Percentiles rank a stretch among this genome's conserved stretches.
These are phyloP conservation scores for Drosophila triauraria DNA, from an alignment of 1,140 invertebrate species.

Conservation along the genomic window DNA sequence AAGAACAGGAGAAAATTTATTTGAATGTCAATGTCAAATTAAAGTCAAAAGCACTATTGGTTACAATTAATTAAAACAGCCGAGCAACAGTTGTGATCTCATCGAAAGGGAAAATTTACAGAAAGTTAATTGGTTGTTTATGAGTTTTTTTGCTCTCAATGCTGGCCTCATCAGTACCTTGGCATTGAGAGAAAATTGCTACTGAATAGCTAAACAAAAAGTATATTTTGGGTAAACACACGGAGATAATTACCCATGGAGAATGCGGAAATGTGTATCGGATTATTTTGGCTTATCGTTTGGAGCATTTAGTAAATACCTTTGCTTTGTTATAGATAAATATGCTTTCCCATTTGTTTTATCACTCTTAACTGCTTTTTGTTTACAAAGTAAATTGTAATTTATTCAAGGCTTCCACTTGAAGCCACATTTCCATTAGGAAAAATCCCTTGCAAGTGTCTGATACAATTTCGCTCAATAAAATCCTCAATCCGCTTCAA, in stretches of 20 bases:
- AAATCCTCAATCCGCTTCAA: constrained; percentile 36
- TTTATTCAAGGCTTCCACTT: constrained; percentile 20
- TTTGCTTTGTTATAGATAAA: not conserved
- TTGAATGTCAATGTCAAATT: constrained; percentile 78
- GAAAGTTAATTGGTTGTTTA: constrained; percentile 10
- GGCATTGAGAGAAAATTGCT: constrained; percentile 17
- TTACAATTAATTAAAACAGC: constrained; percentile 63
- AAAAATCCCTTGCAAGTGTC: constrained; percentile 24
- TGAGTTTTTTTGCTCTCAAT: not conserved
- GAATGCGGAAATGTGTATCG: constrained; percentile 4
- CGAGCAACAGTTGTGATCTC: constrained; percentile 36
- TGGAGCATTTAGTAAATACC: not conserved
- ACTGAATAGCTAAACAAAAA: constrained; percentile 16
- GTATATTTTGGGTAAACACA: constrained; percentile 23
- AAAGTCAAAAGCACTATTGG: constrained; percentile 62
- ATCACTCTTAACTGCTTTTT: not conserved
- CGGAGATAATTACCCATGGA: not conserved
- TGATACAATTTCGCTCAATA: constrained; percentile 21
- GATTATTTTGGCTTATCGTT: not conserved
- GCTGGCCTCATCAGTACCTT: constrained; percentile 8
- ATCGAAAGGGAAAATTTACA: constrained; percentile 32
- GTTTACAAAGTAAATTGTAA: constrained; percentile 7
- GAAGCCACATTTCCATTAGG: constrained; percentile 29
- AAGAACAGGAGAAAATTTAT: constrained; percentile 34
- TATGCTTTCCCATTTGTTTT: not conserved